phyloP scores from a whole-genome alignment of 2,797 vertebrate species.

The Rhabdophis nuchalis region DNA sequence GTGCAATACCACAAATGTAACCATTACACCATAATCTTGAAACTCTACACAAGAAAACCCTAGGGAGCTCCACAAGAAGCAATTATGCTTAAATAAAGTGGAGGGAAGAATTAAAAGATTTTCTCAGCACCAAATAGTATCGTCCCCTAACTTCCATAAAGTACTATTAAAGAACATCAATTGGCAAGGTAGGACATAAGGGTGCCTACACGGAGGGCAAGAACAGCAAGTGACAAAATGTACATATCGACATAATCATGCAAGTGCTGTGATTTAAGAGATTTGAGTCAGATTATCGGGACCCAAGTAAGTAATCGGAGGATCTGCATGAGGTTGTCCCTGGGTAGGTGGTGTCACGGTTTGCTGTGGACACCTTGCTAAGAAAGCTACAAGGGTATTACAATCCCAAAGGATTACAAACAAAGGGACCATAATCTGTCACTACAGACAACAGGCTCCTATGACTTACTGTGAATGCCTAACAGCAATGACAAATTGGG shows the following conservation, averaged over 20 bases:
- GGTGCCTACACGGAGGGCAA: not conserved
- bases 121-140: not conserved
- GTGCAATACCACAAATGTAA: not conserved
- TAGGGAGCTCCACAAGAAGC: not conserved
- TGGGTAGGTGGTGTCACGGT: not conserved
- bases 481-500: slow-evolving; percentile 95
- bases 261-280: not conserved
- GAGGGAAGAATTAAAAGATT: not conserved
- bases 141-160: not conserved
- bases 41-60: not conserved
- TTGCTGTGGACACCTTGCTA: not conserved
- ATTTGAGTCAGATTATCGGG: not conserved
- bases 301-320: not conserved
- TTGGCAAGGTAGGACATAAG: not conserved
- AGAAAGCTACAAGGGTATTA: not conserved
- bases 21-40: not conserved
- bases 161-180: not conserved
- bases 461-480: slow-evolving; percentile 86
- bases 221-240: not conserved
- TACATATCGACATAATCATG: not conserved
- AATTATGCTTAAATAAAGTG: not conserved
- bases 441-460: not conserved
- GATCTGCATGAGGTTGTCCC: not conserved
- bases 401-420: not conserved
- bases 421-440: not conserved